These are phyloP conservation scores for Watersipora subatra DNA, from an alignment of 1,140 invertebrate species.

Conservation along the genomic window DNA sequence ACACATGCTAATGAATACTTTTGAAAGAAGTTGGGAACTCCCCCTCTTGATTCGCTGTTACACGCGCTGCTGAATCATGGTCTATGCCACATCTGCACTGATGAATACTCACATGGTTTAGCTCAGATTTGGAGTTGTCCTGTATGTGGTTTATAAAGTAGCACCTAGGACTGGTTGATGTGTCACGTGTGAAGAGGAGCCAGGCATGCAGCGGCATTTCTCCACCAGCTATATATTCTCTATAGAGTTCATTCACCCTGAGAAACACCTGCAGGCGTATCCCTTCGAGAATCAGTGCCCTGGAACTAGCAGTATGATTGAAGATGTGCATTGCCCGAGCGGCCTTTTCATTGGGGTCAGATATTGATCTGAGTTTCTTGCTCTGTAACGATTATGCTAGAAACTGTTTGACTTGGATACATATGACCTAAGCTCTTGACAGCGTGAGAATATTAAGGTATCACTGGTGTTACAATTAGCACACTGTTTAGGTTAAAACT, in stretches of 20 bases:
- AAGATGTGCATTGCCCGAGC: background rate
- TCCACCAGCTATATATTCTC: constrained; percentile 21
- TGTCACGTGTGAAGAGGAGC: constrained; percentile 42
- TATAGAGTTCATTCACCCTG: constrained; percentile 33
- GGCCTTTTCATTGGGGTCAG: background rate
- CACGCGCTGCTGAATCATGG: too few species aligned
- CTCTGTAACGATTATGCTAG: too few species aligned
- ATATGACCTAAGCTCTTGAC: too few species aligned
- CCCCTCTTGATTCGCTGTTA: too few species aligned
- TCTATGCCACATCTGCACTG: too few species aligned
- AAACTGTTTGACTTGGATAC: too few species aligned
- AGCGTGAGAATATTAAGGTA: too few species aligned
- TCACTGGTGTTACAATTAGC: too few species aligned
- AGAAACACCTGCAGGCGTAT: constrained; percentile 44
- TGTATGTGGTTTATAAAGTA: constrained; percentile 44
- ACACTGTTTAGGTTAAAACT: too few species aligned
- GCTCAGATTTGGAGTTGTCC: constrained; percentile 34
- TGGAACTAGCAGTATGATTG: background rate
- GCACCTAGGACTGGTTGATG: constrained; percentile 33
- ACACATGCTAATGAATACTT: too few species aligned
- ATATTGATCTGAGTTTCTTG: too few species aligned
- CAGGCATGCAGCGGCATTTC: constrained; percentile 43
- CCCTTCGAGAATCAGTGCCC: constrained; percentile 35
- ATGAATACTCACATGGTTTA: background rate
- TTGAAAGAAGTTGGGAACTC: too few species aligned